Evolutionary conservation across 1,140 invertebrate genomes (phyloP).

Genomic region (Zaprionus ornatus): DNA sequence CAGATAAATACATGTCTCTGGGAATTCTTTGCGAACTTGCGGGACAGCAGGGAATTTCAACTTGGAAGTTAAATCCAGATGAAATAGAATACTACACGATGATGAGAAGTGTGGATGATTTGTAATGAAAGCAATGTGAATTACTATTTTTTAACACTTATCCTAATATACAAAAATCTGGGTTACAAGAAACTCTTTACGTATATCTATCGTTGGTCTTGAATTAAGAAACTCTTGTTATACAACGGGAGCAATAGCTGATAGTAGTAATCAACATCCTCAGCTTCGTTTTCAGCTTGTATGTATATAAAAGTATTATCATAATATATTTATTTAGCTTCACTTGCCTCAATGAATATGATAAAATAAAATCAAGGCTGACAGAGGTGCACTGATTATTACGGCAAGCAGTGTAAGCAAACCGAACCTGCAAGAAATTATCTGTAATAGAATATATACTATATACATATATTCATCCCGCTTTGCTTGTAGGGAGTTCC

Average conservation of each 20-base stretch:
- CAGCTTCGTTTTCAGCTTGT: neutral
- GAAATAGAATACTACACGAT: neutral
- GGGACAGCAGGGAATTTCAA: neutral
- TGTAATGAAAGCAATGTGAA: neutral
- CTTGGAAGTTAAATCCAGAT: neutral
- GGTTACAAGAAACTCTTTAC: constrained; percentile 6
- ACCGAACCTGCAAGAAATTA: neutral
- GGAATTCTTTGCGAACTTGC: constrained; percentile 57
- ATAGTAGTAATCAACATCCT: no score
- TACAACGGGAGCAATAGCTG: neutral
- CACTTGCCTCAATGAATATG: neutral
- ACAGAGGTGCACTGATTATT: neutral
- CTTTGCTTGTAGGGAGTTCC: neutral
- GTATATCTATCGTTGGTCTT: neutral
- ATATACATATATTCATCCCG: neutral
- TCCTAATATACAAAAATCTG: constrained; percentile 28
- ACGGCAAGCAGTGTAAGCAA: neutral
- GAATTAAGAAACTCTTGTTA: neutral
- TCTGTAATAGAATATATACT: neutral
- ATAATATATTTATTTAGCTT: no score
- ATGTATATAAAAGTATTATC: neutral
- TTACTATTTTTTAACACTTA: constrained; percentile 38
- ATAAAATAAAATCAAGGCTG: neutral
- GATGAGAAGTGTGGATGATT: no score
- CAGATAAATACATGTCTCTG: constrained; percentile 65